Base-by-base conservation (phyloP, 1,140 invertebrate genomes). In the Nebria ingens region DNA sequence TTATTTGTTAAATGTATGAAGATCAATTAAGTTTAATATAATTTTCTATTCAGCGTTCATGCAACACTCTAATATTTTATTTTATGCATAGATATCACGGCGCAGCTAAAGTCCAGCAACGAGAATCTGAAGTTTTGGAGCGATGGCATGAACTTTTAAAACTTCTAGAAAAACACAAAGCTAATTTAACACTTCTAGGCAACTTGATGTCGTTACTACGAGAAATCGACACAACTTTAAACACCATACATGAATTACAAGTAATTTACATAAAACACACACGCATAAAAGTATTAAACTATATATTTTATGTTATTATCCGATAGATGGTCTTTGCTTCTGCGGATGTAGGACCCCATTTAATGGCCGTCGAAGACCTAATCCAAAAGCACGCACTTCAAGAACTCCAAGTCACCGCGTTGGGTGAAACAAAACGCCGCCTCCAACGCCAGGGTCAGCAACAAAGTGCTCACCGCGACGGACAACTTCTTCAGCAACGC, bases 321-420 rank as follows among this genome's bases (percentile, higher is more conserved):
- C 6, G 6, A 34, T 45, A 91, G 75, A 73, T 82, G 0, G 84
- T 87, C 62, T 89, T 95, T 68, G 81, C 85, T 59, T 92, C 90
- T 6, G 86, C 87, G 55, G 93, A 97, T 66, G 86, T 89, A 1
- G 93, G 93, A 0, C 86, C 89, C 0, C 95, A 98, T 75, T 73
- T 98, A 19, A 73, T 96, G 42, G 93, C 86, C 20, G 93, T 95
- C 1, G 94, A 98, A 70, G 93, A 97, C 63, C 74, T 95, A 11
- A 72, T 97, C 21, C 93, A 98, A 64, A 93, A 93, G 60, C 94
- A 98, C 68, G 87, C 85, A 50, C 73, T 98, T 19, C 85, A 92
- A 61, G 93, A 98, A 68, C 73, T 95, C 50, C 92, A 97, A 71
- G 84, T 93, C 0, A 87, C 85, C 1, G 86, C 89, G 0, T 76